A percentile compares a stretch with the other conserved stretches of the same genome.
Conservation (phyloP, 2,113 vertebrate genomes). For the Eurypyga helias region DNA sequence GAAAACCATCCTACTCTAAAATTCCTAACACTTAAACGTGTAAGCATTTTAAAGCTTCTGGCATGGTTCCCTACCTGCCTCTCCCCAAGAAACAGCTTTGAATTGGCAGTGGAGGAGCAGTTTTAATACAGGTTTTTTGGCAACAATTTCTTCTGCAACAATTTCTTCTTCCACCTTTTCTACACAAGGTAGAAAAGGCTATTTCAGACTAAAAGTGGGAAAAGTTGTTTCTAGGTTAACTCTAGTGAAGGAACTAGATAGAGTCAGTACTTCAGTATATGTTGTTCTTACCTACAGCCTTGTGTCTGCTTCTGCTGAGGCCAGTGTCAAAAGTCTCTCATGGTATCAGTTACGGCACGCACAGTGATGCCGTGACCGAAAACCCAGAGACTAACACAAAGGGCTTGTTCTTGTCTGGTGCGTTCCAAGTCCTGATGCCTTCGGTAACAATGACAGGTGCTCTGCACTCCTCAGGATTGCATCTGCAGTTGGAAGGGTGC, state of each 20-base stretch:
- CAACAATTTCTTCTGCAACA: neutral
- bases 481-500: neutral
- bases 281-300: neutral
- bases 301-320: neutral
- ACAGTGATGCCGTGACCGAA: neutral
- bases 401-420: neutral
- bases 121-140: too few species aligned
- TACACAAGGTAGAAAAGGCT: neutral
- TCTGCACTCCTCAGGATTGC: conserved; percentile 28
- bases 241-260: neutral
- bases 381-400: neutral
- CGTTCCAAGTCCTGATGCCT: neutral
- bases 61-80: neutral
- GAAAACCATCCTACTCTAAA: neutral
- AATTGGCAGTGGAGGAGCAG: neutral
- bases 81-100: neutral
- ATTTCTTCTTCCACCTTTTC: neutral
- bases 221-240: neutral
- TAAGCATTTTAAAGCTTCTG: neutral
- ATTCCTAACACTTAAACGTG: neutral
- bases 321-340: neutral
- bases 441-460: neutral
- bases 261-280: neutral
- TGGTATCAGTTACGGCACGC: neutral
- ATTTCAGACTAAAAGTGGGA: neutral